phyloP scores from a whole-genome alignment of 92 coral and sea anemone species.

The Siderastrea radians region DNA sequence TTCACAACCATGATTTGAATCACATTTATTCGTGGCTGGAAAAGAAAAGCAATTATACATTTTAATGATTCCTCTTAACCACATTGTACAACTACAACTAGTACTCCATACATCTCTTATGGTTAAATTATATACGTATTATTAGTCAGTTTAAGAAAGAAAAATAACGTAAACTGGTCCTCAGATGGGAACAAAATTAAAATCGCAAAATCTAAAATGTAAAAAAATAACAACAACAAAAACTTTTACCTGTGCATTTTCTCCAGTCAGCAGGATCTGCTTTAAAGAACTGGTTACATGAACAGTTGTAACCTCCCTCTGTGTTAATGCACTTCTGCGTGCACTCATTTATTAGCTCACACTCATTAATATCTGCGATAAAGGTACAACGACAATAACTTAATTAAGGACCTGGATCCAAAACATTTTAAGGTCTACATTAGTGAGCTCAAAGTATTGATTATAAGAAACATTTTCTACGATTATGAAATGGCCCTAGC shows the following conservation, averaged over 20 bases:
- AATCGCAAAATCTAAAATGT: too few species aligned
- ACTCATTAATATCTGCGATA: conserved; percentile 74
- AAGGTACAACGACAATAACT: not conserved
- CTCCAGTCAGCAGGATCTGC: conserved; percentile 62
- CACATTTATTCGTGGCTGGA: conserved; percentile 42
- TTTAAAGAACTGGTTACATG: conserved; percentile 60
- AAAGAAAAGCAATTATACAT: not conserved
- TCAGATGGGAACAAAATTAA: not conserved
- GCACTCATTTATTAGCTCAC: conserved; percentile 64
- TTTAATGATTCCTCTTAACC: too few species aligned
- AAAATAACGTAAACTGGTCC: not conserved
- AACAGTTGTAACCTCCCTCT: conserved; percentile 73
- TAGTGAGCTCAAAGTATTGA: not conserved
- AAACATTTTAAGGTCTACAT: not conserved
- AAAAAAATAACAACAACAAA: not conserved
- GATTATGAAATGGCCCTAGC: too few species aligned
- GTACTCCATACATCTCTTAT: too few species aligned
- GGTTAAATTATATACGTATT: too few species aligned
- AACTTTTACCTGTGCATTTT: conserved; percentile 70
- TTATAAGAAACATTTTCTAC: too few species aligned
- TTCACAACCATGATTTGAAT: conserved; percentile 24
- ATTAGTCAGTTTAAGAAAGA: not conserved
- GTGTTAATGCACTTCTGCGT: conserved; percentile 74
- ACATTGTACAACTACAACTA: too few species aligned
- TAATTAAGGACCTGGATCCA: not conserved